Base-by-base conservation (phyloP, 2,113 vertebrate species). In the Megaceryle maxima region DNA sequence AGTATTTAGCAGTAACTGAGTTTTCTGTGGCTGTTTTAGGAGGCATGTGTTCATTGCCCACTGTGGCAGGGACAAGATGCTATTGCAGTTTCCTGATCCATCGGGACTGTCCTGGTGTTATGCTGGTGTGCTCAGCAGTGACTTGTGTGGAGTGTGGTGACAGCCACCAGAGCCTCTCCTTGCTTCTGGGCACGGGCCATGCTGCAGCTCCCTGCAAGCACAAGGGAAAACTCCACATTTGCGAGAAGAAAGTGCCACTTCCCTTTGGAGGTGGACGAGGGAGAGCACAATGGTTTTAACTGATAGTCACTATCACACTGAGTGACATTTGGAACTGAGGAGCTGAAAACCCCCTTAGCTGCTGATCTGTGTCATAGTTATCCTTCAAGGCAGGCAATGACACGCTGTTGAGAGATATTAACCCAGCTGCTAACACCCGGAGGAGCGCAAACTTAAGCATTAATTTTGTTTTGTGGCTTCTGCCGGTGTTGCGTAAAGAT, bases 381-480 rank as follows among this genome's bases (percentile, higher is more conserved):
- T 62, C 78, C 56, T 41, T 44, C 78, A 28, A 25, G 16, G 44
- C 62, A 92, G 59, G 53, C 33, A 16, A 22, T 26, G 80, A 76
- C 44, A 90, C 62, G 50, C 63, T 88, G 76, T 43, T 63, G 56
- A 43, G 69, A 50, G 62, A 22, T 37, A 31, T 66, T 74, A 85
- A 68, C 41, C 44, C 2, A 4, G 37, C 55, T 79, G 74, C 73
- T 69, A 60, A 9, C 59, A 59, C 83, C 67, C 33, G 0, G 28
- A 68, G 63, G 59, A 70, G 39, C 15, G 8, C 18, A 70, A 60
- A 67, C 31, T 56, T 53, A 25, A 53, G 60, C 84, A 82, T 90
- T 90, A 82, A 33, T 84, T 83, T 93, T 95, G 68, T 81, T 87
- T 73, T 60, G 37, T 77, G 75, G 83, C 56, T 94, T 94, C 80